Evolutionary conservation across 2,797 vertebrate genomes (phyloP), one percentile per base, ranked within the genome.

Genomic region (Malacoctenus gilli): DNA sequence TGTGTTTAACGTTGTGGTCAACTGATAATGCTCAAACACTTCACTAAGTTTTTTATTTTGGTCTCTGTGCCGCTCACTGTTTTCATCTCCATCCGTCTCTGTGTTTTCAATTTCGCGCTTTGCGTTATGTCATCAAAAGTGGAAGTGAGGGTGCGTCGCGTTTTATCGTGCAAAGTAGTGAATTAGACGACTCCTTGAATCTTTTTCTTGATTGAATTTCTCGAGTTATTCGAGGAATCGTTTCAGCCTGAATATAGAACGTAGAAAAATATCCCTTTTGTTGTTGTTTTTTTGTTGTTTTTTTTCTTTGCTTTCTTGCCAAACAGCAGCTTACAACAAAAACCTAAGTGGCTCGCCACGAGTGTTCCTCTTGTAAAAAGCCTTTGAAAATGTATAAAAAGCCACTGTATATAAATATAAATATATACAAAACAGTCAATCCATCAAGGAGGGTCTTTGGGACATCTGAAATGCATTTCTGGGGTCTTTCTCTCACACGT

Each of bases 341-440:
- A 73, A 72, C n/a, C 72, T 30, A 40, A 51, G 55, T 52, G 64
- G 65, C 56, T 52, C 54, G 31, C 31, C 60, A 80, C 83, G 54
- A 48, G 34, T 49, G 59, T 68, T 67, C 32, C 53, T 72, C 75
- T 74, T 76, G 78, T 59, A 46, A 64, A n/a, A 78, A 70, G 70
- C 22, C 38, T 58, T 73, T 48, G 19, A 59, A 75, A 85, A 74
- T n/a, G 76, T 89, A 88, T 77, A 84, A 92, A 90, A 92, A 84
- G 81, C 83, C 83, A 75, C 74, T 77, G 84, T 81, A 90, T 88
- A 89, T 89, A 85, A 11, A 32, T 32, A 32, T 32, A 32, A 11
- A 32, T 32, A 32, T 32, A 1, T 11, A 92, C 92, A 92, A 85
- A 88, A 86, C 68, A 89, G 75, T 83, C 72, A 75, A 68, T 74